A percentile compares a stretch with the other conserved stretches of the same genome.
phyloP scores from a whole-genome alignment of 2,113 vertebrate species.

The Corydoras maculifer region DNA sequence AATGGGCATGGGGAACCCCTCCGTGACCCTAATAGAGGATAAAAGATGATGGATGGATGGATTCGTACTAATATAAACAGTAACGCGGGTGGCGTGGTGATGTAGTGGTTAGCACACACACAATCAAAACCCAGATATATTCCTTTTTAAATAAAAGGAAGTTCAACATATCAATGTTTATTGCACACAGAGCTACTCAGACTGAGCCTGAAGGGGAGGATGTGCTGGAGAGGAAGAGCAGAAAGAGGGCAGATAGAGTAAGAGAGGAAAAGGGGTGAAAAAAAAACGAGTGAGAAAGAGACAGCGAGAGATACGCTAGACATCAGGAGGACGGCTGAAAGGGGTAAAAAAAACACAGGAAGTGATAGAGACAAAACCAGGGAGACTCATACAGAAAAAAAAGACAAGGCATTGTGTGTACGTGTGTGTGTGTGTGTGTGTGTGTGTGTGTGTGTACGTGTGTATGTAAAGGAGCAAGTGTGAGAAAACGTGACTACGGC shows the following conservation, averaged over 20 bases:
- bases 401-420: conserved; percentile 43
- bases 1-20: no score
- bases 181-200: conserved; percentile 11
- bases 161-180: conserved; percentile 14
- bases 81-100: no score
- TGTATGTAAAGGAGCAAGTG: conserved; percentile 12
- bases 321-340: conserved; percentile 49
- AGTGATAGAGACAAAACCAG: conserved; percentile 66
- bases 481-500: conserved; percentile 29
- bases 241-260: conserved; percentile 13
- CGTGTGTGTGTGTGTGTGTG: conserved; percentile 3
- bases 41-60: no score
- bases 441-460: conserved; percentile 9
- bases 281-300: conserved; percentile 19
- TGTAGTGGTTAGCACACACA: no score
- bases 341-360: conserved; percentile 63
- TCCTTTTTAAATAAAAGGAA: not conserved
- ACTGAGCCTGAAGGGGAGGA: conserved; percentile 26
- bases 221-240: conserved; percentile 24
- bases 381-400: conserved; percentile 58
- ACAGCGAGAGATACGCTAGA: conserved; percentile 24
- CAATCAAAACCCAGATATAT: not conserved
- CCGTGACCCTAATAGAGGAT: no score
- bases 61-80: no score
- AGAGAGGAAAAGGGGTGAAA: conserved; percentile 23